A percentile compares a stretch with the other conserved stretches of the same genome.
Evolutionary conservation across 2,113 vertebrate genomes (phyloP).

Genomic region (Rhodinocichla rosea): DNA sequence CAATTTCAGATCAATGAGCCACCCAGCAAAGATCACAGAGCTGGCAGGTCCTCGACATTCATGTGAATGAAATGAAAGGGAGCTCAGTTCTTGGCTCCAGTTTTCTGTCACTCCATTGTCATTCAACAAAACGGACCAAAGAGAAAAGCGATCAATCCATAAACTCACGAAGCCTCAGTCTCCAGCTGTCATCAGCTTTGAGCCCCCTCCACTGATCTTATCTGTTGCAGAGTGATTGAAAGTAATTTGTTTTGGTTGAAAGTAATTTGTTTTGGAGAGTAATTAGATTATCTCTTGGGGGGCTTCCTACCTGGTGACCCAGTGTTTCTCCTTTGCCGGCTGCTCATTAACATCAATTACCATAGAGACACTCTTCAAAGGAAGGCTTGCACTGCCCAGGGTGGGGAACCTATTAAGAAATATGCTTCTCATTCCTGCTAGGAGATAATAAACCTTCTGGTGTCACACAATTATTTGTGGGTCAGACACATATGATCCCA

Average conservation of each 20-base stretch:
- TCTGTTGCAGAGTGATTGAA: constrained; percentile 60
- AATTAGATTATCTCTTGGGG: constrained; percentile 68
- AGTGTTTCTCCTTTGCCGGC: constrained; percentile 51
- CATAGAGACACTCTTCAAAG: constrained; percentile 72
- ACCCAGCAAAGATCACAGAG: not conserved
- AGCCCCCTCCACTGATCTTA: constrained; percentile 61
- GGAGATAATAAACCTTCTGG: constrained; percentile 62
- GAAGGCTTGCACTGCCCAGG: constrained; percentile 13
- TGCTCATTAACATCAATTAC: constrained; percentile 73
- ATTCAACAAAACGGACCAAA: constrained; percentile 48
- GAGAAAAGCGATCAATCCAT: constrained; percentile 53
- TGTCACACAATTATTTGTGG: constrained; percentile 41
- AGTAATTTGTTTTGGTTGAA: constrained; percentile 75
- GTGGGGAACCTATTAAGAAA: constrained; percentile 46
- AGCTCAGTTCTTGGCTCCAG: constrained; percentile 51
- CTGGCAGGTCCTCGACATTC: not conserved
- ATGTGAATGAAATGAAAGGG: constrained; percentile 39
- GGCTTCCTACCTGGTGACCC: constrained; percentile 68
- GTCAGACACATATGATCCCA: constrained; percentile 20
- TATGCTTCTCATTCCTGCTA: constrained; percentile 12
- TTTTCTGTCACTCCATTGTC: constrained; percentile 69
- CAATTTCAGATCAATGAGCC: not conserved
- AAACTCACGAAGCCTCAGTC: constrained; percentile 47
- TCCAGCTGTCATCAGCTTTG: constrained; percentile 48
- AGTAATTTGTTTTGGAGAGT: constrained; percentile 73